Conservation (phyloP, 2,888 invertebrate genomes). For the Troilus luridus region DNA sequence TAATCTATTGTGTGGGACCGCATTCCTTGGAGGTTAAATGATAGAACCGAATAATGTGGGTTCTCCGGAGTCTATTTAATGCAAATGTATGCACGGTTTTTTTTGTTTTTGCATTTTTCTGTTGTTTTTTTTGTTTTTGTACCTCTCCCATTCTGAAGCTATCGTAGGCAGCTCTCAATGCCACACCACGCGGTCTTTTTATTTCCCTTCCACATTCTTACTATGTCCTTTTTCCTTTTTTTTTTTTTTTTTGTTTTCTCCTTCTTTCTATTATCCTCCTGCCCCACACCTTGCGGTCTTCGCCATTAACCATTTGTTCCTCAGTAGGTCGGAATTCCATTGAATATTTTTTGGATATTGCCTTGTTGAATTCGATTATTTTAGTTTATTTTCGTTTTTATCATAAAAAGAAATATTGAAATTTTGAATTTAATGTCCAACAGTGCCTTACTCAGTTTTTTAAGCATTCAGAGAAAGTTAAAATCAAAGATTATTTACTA, state of each 20-base stretch:
- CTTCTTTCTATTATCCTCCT: slow-evolving; percentile 16
- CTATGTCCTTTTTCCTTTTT: slow-evolving; percentile 52
- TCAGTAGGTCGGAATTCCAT: slow-evolving; percentile 33
- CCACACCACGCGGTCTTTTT: slow-evolving; percentile 63
- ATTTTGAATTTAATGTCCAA: no score
- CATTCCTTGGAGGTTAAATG: background rate
- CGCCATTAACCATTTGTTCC: slow-evolving; percentile 29
- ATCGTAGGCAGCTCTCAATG: slow-evolving; percentile 19
- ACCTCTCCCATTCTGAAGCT: slow-evolving; percentile 47
- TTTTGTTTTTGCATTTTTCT: background rate
- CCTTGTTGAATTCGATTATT: no score
- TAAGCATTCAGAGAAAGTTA: no score
- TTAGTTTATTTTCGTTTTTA: background rate
- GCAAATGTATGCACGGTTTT: slow-evolving; percentile 15
- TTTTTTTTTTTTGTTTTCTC: background rate
- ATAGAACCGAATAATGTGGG: background rate
- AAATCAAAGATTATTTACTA: no score
- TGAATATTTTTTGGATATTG: background rate
- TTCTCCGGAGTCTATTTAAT: background rate
- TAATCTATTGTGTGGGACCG: background rate
- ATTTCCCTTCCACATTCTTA: slow-evolving; percentile 54
- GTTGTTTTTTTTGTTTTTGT: slow-evolving; percentile 50
- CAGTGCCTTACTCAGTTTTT: no score
- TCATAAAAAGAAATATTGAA: no score
- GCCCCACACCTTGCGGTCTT: slow-evolving; percentile 21